A percentile compares a stretch with the other conserved stretches of the same genome.
phyloP scores from a whole-genome alignment of 1,140 invertebrate species.

The Atopsyche davidsoni region DNA sequence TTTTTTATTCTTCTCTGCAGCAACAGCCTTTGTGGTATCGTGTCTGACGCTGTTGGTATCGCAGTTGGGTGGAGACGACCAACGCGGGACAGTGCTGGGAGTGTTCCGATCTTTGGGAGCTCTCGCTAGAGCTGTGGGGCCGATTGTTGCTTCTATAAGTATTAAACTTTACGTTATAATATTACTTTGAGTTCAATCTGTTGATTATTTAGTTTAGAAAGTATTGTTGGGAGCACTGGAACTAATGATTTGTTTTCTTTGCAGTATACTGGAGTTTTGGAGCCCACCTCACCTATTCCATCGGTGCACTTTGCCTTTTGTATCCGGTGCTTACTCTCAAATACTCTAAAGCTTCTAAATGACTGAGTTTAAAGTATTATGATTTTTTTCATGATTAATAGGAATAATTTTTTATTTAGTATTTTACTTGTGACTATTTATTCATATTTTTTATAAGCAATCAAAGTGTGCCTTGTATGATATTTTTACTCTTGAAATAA shows the following conservation, averaged over 20 bases:
- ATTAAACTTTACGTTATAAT: conserved; percentile 29
- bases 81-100: conserved; percentile 90
- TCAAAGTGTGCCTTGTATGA: too few relatives aligned
- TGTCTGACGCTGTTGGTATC: conserved; percentile 89
- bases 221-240: conserved; percentile 6
- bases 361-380: conserved; percentile 13
- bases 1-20: conserved; percentile 44
- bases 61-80: conserved; percentile 68
- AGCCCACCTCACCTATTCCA: conserved; percentile 64
- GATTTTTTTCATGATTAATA: conserved; percentile 1
- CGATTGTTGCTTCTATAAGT: conserved; percentile 77
- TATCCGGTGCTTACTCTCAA: conserved; percentile 59
- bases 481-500: too few relatives aligned
- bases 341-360: conserved; percentile 16
- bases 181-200: conserved; percentile 6
- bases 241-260: conserved; percentile 36
- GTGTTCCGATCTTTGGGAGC: conserved; percentile 92
- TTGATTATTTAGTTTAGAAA: neutral
- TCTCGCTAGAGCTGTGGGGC: conserved; percentile 86
- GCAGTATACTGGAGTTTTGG: conserved; percentile 78
- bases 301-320: conserved; percentile 60
- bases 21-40: conserved; percentile 90
- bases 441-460: conserved; percentile 5
- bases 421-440: neutral
- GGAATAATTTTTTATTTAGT: conserved; percentile 1